Evolutionary conservation across 1,140 invertebrate species (phyloP).

Genomic region (Teleogryllus occipitalis): DNA sequence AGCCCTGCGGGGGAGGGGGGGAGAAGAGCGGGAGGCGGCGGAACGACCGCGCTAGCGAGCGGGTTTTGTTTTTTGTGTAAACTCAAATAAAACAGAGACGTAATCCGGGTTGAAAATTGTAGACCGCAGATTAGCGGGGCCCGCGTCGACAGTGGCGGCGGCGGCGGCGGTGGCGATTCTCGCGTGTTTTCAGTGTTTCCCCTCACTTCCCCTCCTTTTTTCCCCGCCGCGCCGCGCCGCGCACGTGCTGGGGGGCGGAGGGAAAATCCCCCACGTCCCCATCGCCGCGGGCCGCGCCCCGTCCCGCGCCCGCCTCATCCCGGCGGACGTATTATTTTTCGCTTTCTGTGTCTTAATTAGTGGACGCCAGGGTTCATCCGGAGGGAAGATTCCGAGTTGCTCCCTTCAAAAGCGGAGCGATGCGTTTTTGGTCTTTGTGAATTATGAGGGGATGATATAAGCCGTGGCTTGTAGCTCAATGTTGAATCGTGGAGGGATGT

Average conservation of each 20-base stretch:
- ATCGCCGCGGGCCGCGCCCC: too few species aligned
- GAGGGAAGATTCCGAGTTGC: too few species aligned
- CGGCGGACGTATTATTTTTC: too few species aligned
- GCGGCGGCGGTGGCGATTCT: neutral
- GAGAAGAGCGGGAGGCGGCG: neutral
- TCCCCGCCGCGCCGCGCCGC: too few species aligned
- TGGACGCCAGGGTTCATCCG: too few species aligned
- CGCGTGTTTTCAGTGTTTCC: neutral
- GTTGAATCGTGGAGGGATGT: too few species aligned
- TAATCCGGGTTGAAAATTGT: neutral
- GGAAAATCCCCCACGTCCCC: too few species aligned
- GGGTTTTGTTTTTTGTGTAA: neutral
- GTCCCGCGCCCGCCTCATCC: neutral
- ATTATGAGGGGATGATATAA: too few species aligned
- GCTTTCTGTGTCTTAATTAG: too few species aligned
- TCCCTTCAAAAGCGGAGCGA: too few species aligned
- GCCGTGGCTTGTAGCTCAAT: too few species aligned
- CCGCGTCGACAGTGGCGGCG: neutral
- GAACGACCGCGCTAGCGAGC: neutral
- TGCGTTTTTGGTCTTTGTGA: too few species aligned
- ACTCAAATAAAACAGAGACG: neutral
- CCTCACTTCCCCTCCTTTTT: neutral
- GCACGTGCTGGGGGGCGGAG: neutral
- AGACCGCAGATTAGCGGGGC: neutral
- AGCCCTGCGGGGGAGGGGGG: neutral